Conservation (phyloP, 2,888 invertebrate species). For the Nebria brevicollis region DNA sequence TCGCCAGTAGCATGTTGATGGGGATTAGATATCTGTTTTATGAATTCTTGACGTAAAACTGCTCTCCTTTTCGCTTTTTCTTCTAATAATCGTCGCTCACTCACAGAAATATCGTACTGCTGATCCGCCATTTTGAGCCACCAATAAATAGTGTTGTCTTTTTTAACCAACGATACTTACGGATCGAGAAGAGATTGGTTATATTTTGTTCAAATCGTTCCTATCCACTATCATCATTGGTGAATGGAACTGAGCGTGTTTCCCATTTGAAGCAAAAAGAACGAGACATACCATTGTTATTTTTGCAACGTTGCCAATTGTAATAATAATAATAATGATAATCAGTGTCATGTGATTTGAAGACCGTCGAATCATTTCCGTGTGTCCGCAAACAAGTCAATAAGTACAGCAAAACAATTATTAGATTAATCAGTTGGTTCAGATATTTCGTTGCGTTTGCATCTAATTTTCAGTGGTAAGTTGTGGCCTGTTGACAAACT, state of each 20-base stretch:
- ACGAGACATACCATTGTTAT: neutral
- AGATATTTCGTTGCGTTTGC: slow-evolving; percentile 13
- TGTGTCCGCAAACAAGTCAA: slow-evolving; percentile 1
- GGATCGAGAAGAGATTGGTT: neutral
- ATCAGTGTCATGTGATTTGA: slow-evolving; percentile 23
- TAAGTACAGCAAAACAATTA: slow-evolving; percentile 27
- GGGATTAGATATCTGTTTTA: slow-evolving; percentile 78
- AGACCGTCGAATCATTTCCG: slow-evolving; percentile 24
- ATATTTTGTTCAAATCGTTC: neutral
- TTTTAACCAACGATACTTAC: neutral
- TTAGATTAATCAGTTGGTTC: slow-evolving; percentile 23
- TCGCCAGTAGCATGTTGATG: slow-evolving; percentile 72
- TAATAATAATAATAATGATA: no score
- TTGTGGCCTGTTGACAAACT: neutral
- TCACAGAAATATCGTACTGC: slow-evolving; percentile 67
- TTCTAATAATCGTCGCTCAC: slow-evolving; percentile 66
- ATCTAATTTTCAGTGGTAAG: slow-evolving; percentile 13
- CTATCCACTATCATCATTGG: neutral
- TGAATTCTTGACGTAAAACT: slow-evolving; percentile 74
- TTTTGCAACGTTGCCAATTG: neutral
- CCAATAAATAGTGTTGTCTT: slow-evolving; percentile 14
- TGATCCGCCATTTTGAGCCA: slow-evolving; percentile 59
- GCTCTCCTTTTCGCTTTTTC: slow-evolving; percentile 71
- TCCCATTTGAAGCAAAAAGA: neutral
- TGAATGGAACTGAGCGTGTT: neutral